A percentile compares a stretch with the other conserved stretches of the same genome.
Conservation (phyloP, 2,888 invertebrate genomes). For the Ashinkailepas kermadecensis region DNA sequence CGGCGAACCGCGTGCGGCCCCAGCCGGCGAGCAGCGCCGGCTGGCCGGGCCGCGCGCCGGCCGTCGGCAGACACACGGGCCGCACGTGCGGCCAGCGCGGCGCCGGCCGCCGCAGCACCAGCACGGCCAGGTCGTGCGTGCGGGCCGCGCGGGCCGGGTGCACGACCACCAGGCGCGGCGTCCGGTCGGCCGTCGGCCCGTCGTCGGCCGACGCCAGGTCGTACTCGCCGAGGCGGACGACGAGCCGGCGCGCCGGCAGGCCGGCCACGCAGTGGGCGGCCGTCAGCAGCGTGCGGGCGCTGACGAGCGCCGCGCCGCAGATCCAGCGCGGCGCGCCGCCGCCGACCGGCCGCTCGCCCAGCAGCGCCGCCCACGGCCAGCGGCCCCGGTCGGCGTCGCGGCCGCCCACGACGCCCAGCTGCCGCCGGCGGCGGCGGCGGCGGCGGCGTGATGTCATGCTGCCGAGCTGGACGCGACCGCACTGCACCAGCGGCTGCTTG, state of each 20-base stretch:
- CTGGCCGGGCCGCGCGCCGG: conserved; percentile 51
- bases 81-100: conserved; percentile 51
- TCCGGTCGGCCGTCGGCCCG: not conserved
- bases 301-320: conserved; percentile 42
- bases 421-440: conserved; percentile 37
- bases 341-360: conserved; percentile 35
- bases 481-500: not conserved
- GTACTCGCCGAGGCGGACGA: conserved; percentile 6
- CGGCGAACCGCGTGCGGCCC: conserved; percentile 36
- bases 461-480: not conserved
- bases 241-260: conserved; percentile 42
- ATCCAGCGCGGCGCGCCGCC: conserved; percentile 42
- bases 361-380: conserved; percentile 42
- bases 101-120: conserved; percentile 39
- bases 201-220: not conserved
- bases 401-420: conserved; percentile 37
- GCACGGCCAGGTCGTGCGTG: conserved; percentile 48
- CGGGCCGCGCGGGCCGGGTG: not conserved
- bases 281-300: conserved; percentile 37
- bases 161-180: not conserved
- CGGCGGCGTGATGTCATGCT: no score
- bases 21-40: conserved; percentile 34
- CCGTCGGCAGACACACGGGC: conserved; percentile 65
- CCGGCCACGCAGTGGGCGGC: conserved; percentile 34
- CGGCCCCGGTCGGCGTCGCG: conserved; percentile 32